phyloP scores from a whole-genome alignment of 2,113 vertebrate species.

The Brachirus orientalis region DNA sequence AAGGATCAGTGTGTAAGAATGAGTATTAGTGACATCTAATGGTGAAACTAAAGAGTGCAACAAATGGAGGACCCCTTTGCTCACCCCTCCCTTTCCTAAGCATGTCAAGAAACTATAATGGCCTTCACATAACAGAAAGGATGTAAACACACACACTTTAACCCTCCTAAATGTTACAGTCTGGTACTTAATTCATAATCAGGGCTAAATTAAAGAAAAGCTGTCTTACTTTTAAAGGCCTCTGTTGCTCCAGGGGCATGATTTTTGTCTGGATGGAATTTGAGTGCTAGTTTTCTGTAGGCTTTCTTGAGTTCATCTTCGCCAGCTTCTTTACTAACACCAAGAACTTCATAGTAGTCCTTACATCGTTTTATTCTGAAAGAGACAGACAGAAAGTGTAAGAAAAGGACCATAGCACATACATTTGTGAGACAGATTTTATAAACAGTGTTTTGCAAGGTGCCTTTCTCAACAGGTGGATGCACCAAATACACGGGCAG shows the following conservation, averaged over 20 bases:
- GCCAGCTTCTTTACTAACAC: constrained; percentile 90
- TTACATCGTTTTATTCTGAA: constrained; percentile 96
- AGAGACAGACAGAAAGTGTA: neutral
- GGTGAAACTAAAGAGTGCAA: too few species aligned
- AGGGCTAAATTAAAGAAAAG: neutral
- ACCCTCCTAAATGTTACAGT: too few species aligned
- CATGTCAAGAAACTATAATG: too few species aligned
- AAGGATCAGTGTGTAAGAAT: too few species aligned
- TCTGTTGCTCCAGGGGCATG: constrained; percentile 96
- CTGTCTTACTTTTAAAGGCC: constrained; percentile 92
- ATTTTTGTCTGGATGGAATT: constrained; percentile 99
- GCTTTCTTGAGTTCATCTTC: constrained; percentile 98
- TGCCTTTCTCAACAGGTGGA: neutral
- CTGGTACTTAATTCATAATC: too few species aligned
- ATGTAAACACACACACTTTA: neutral
- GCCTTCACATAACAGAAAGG: too few species aligned
- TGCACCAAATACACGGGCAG: too few species aligned
- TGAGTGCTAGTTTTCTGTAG: constrained; percentile 96
- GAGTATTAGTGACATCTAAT: too few species aligned
- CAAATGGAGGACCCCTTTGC: too few species aligned
- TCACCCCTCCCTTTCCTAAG: too few species aligned
- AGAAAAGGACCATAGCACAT: neutral
- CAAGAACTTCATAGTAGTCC: constrained; percentile 96
- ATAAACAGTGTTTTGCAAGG: too few species aligned
- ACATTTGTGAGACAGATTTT: neutral